Conservation (phyloP, 2,888 invertebrate species). For the Trichacis sp. region DNA sequence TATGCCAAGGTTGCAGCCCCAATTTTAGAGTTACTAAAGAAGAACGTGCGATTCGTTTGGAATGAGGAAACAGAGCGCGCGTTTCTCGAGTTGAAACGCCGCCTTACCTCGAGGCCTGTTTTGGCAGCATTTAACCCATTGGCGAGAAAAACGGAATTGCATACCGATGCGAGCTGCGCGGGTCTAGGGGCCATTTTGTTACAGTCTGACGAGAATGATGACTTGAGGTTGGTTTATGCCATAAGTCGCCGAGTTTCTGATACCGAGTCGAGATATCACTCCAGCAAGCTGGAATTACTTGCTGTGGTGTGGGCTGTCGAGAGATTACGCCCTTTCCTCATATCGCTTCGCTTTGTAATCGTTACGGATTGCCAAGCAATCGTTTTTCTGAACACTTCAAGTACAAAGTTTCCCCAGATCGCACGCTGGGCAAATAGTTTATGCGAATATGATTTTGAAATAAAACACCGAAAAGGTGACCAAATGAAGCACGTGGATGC, state of each 20-base stretch:
- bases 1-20: slow-evolving; percentile 2
- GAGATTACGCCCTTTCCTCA: no score
- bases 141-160: slow-evolving; percentile 26
- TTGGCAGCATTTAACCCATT: slow-evolving; percentile 12
- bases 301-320: no score
- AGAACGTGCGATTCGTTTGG: no score
- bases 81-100: slow-evolving; percentile 5
- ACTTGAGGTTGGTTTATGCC: slow-evolving; percentile 33
- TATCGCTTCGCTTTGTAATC: slow-evolving; percentile 38
- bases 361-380: no score
- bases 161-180: slow-evolving; percentile 35
- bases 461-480: slow-evolving; percentile 11
- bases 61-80: no score
- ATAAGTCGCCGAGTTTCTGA: slow-evolving; percentile 50
- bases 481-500: neutral
- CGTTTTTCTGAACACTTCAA: slow-evolving; percentile 36
- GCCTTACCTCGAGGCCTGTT: slow-evolving; percentile 5
- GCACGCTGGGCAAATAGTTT: slow-evolving; percentile 26
- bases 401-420: slow-evolving; percentile 40
- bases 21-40: no score
- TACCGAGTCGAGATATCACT: slow-evolving; percentile 39
- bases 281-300: no score
- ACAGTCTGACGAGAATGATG: slow-evolving; percentile 20
- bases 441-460: slow-evolving; percentile 20
- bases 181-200: slow-evolving; percentile 36